These are phyloP conservation scores for Oscheius onirici DNA, from an alignment of 2,888 invertebrate species.

Conservation along the genomic window DNA sequence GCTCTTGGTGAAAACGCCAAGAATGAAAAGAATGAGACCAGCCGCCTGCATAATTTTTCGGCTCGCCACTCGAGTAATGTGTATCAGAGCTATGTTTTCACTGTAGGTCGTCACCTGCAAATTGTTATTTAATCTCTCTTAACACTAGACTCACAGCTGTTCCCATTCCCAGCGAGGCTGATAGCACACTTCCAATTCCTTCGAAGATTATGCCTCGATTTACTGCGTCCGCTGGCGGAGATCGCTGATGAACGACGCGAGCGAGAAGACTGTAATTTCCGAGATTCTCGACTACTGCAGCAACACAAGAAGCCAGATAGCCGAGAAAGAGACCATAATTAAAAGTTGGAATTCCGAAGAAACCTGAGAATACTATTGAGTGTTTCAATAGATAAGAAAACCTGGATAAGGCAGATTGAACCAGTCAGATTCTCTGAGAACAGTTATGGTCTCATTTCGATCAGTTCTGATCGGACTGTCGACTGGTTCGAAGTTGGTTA, in stretches of 20 bases:
- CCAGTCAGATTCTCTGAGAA: constrained; percentile 58
- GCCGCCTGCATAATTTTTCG: constrained; percentile 65
- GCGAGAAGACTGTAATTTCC: constrained; percentile 53
- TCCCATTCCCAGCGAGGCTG: constrained; percentile 58
- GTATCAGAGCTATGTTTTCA: constrained; percentile 53
- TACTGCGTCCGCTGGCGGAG: constrained; percentile 58
- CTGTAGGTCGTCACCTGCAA: too few relatives aligned
- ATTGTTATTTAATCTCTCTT: too few relatives aligned
- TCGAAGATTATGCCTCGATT: constrained; percentile 65
- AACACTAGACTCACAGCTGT: constrained; percentile 52
- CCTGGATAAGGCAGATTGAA: constrained; percentile 65
- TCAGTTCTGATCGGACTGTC: constrained; percentile 57
- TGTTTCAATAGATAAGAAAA: constrained; percentile 11
- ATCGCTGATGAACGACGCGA: constrained; percentile 54
- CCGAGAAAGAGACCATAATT: constrained; percentile 59
- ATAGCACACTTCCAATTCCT: constrained; percentile 60
- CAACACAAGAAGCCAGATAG: constrained; percentile 59
- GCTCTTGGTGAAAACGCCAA: constrained; percentile 51
- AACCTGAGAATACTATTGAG: constrained; percentile 39
- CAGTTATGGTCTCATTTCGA: constrained; percentile 55
- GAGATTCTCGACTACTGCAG: constrained; percentile 61
- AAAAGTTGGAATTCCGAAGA: constrained; percentile 59
- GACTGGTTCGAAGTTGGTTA: constrained; percentile 53
- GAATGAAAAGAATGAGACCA: constrained; percentile 49
- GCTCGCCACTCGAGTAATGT: constrained; percentile 60